Evolutionary conservation across 2,113 vertebrate genomes (phyloP).

Genomic region (Halichoerus grypus): DNA sequence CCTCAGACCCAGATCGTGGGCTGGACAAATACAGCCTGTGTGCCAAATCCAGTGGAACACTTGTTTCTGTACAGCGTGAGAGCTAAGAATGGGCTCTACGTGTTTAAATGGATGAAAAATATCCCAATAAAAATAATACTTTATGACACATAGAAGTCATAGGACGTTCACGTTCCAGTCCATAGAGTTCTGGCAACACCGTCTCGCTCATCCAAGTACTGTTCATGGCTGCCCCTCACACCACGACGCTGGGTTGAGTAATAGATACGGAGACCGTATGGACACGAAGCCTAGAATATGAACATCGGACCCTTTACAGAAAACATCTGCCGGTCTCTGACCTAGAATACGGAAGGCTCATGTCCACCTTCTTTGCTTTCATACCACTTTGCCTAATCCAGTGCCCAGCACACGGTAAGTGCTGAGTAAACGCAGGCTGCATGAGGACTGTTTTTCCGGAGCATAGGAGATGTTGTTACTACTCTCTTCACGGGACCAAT

Average conservation of each 20-base stretch:
- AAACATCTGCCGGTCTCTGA: too few species aligned
- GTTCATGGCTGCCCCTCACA: fast-evolving
- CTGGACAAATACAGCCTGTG: background rate
- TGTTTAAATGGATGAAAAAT: background rate
- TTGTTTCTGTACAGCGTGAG: background rate
- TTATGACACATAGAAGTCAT: background rate
- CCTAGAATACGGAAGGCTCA: background rate
- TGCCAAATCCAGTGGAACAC: background rate
- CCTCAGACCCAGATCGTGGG: background rate
- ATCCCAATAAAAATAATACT: background rate
- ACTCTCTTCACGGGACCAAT: background rate
- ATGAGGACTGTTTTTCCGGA: too few species aligned
- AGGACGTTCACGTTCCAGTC: background rate
- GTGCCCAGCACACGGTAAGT: background rate
- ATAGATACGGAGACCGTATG: fast-evolving
- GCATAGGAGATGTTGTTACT: too few species aligned
- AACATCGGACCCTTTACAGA: background rate
- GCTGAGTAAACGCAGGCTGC: background rate
- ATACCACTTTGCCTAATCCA: background rate
- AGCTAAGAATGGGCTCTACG: background rate
- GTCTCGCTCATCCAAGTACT: fast-evolving
- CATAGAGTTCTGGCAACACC: background rate
- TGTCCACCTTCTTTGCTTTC: background rate
- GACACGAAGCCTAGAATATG: background rate
- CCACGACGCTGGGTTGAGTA: background rate